Conservation (phyloP, 2,113 vertebrate species). For the Poeciliopsis occidentalis region DNA sequence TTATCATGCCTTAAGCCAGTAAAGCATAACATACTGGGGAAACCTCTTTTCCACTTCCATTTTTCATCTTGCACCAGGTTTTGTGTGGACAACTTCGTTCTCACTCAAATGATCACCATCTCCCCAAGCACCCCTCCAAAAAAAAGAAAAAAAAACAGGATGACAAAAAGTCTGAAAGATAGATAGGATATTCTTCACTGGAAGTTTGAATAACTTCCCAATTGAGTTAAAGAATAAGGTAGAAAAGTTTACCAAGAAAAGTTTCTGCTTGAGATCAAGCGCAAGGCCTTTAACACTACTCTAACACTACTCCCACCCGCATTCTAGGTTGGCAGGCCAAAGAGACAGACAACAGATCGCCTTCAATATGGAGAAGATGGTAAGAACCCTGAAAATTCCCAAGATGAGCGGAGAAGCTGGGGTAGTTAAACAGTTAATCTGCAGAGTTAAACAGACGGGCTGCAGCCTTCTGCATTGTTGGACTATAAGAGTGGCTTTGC, state of each 20-base stretch:
- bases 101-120: background rate
- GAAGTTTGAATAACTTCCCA: background rate
- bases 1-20: too few relatives aligned
- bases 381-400: background rate
- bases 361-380: background rate
- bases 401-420: background rate
- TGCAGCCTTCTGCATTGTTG: constrained; percentile 63
- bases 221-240: background rate
- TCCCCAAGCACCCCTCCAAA: too few relatives aligned
- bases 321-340: background rate
- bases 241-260: background rate
- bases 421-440: background rate
- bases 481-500: constrained; percentile 47
- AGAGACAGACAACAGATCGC: background rate
- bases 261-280: background rate
- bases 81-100: background rate
- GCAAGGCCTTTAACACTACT: too few relatives aligned
- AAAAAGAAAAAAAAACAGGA: background rate
- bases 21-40: too few relatives aligned
- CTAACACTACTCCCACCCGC: background rate
- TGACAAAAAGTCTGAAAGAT: background rate
- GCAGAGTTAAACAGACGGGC: constrained; percentile 52
- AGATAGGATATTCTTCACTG: background rate
- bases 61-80: too few relatives aligned
- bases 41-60: too few relatives aligned